Percentiles rank a stretch among this genome's conserved stretches.
These are phyloP conservation scores for Pemphigus obesinymphae DNA, from an alignment of 1,140 invertebrate species.

Conservation along the genomic window DNA sequence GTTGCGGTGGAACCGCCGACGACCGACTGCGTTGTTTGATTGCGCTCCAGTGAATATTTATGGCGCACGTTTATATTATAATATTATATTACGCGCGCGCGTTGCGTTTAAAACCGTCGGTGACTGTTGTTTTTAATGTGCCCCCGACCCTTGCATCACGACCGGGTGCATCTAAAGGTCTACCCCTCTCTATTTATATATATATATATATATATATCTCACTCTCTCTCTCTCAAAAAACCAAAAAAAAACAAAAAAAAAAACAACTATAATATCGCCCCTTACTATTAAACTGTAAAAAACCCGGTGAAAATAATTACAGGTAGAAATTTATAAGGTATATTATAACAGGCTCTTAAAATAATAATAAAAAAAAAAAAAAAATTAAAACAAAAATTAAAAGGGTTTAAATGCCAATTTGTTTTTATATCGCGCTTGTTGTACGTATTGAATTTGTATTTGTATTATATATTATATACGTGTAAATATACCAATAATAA, in stretches of 20 bases:
- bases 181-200: no score
- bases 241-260: no score
- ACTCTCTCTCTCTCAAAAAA: no score
- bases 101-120: background rate
- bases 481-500: background rate
- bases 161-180: background rate
- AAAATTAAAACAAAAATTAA: background rate
- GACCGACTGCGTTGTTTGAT: background rate
- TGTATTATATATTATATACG: background rate
- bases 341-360: no score
- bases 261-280: no score
- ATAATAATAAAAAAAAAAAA: no score
- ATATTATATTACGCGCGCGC: background rate
- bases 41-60: background rate
- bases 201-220: no score
- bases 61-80: background rate
- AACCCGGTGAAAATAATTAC: background rate
- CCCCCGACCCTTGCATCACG: background rate
- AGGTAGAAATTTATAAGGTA: background rate
- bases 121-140: slow-evolving; percentile 18
- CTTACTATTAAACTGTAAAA: no score
- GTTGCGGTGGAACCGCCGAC: background rate
- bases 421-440: background rate
- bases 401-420: background rate
- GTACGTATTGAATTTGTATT: background rate